Evolutionary conservation across 1,140 invertebrate species (phyloP).

Genomic region (Aricia agestis): DNA sequence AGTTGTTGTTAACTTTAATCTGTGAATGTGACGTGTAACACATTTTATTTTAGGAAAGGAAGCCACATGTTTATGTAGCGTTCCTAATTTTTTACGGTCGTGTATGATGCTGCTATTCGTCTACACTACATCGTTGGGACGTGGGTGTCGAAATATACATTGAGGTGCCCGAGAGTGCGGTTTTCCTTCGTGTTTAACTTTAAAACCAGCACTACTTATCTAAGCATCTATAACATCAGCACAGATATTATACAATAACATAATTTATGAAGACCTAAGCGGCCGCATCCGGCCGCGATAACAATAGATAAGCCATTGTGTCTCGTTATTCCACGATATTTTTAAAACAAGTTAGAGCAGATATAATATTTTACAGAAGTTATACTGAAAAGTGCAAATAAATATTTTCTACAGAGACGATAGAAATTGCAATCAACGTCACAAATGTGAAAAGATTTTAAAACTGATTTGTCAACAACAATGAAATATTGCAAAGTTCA

Average conservation of each 20-base stretch:
- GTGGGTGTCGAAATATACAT: slow-evolving; percentile 1
- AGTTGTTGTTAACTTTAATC: not conserved
- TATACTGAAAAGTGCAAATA: too few relatives aligned
- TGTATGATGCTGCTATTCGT: not conserved
- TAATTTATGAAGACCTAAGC: too few relatives aligned
- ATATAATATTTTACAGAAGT: too few relatives aligned
- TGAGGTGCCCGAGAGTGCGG: not conserved
- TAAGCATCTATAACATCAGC: too few relatives aligned
- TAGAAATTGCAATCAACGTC: too few relatives aligned
- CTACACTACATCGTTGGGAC: not conserved
- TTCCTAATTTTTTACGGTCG: not conserved
- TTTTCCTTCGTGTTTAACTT: slow-evolving; percentile 2
- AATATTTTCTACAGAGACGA: too few relatives aligned
- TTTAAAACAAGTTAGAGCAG: too few relatives aligned
- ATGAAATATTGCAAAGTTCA: not conserved
- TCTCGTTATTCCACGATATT: too few relatives aligned
- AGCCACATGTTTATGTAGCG: not conserved
- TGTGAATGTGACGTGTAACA: not conserved
- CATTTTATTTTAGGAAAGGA: not conserved
- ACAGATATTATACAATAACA: too few relatives aligned
- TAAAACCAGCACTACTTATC: slow-evolving; percentile 1
- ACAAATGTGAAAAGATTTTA: not conserved
- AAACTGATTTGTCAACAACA: slow-evolving; percentile 11
- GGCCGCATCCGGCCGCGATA: too few relatives aligned
- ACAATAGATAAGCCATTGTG: too few relatives aligned